Evolutionary conservation across 2,113 vertebrate genomes (phyloP).

Genomic region (Ochotona princeps): DNA sequence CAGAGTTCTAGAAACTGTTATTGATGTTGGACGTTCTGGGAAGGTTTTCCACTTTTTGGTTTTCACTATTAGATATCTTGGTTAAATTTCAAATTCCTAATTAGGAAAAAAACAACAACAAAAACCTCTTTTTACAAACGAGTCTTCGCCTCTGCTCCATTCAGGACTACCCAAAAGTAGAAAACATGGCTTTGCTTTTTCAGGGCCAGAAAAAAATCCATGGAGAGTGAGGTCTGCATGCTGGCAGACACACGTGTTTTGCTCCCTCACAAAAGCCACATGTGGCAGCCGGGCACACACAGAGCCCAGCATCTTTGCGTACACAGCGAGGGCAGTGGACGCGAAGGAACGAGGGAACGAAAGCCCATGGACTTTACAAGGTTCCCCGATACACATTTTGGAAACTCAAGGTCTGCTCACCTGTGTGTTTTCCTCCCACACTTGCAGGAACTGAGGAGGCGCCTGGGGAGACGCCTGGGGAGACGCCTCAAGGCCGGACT

Average conservation of each 20-base stretch:
- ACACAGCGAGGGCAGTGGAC: not conserved
- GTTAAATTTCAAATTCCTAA: slow-evolving; percentile 16
- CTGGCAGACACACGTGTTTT: not conserved
- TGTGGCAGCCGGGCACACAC: too few relatives aligned
- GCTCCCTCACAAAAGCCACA: not conserved
- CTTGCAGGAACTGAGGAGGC: slow-evolving; percentile 78
- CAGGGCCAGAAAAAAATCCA: not conserved
- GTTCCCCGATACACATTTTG: too few relatives aligned
- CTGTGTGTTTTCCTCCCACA: not conserved
- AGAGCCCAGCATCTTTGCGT: not conserved
- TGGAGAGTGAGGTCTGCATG: not conserved
- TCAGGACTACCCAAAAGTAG: not conserved
- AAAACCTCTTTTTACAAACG: not conserved
- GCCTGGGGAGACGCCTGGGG: slow-evolving; percentile 88
- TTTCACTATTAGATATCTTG: not conserved
- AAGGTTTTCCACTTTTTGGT: not conserved
- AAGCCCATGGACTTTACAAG: not conserved
- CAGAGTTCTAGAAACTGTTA: not conserved
- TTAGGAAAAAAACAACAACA: not conserved
- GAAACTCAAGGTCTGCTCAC: not conserved
- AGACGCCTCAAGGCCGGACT: slow-evolving; percentile 85
- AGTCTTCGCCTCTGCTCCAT: not conserved
- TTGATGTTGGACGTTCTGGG: not conserved
- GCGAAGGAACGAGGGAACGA: too few relatives aligned
- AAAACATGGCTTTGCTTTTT: not conserved